Percentiles rank a stretch among this genome's conserved stretches.
phyloP scores from a whole-genome alignment of 2,113 vertebrate species.

The Ophthalmolycus amberensis region DNA sequence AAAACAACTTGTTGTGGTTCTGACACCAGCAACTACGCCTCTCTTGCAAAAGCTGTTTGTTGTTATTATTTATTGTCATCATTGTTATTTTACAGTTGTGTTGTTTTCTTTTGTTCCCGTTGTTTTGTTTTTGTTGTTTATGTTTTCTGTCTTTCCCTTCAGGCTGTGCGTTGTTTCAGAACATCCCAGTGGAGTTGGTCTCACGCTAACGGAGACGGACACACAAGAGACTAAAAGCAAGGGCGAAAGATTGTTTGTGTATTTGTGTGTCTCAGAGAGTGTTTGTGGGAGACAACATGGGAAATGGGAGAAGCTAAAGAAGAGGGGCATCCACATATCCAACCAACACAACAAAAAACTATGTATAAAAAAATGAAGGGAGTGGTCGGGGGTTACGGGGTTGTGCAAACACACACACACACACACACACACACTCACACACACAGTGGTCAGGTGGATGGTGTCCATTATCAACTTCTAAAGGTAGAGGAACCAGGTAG shows the following conservation, averaged over 20 bases:
- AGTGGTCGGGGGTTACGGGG: slow-evolving; percentile 5
- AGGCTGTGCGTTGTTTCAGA: slow-evolving; percentile 99
- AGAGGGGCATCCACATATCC: slow-evolving; percentile 8
- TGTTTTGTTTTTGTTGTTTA: slow-evolving; percentile 80
- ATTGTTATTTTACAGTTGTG: slow-evolving; percentile 47
- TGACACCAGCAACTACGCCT: slow-evolving; percentile 41
- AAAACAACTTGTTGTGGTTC: slow-evolving; percentile 14
- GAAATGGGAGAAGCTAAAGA: slow-evolving; percentile 29
- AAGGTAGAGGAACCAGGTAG: slow-evolving; percentile 53
- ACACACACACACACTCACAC: background rate
- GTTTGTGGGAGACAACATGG: slow-evolving; percentile 8
- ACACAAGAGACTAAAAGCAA: slow-evolving; percentile 66
- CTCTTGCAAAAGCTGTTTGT: background rate
- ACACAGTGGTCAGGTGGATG: slow-evolving; percentile 9
- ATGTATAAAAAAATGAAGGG: slow-evolving; percentile 11
- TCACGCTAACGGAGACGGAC: slow-evolving; percentile 73
- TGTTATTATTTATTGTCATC: slow-evolving; percentile 16
- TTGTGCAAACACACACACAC: background rate
- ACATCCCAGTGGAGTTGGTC: slow-evolving; percentile 91
- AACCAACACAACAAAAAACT: slow-evolving; percentile 34
- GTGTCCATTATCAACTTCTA: slow-evolving; percentile 31
- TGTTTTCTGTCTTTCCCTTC: slow-evolving; percentile 92
- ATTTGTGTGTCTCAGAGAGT: slow-evolving; percentile 12
- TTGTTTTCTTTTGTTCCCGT: slow-evolving; percentile 66
- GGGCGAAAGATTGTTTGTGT: slow-evolving; percentile 30